These are phyloP conservation scores for Thamnophis sirtalis DNA, from an alignment of 2,113 vertebrate species.

Conservation along the genomic window DNA sequence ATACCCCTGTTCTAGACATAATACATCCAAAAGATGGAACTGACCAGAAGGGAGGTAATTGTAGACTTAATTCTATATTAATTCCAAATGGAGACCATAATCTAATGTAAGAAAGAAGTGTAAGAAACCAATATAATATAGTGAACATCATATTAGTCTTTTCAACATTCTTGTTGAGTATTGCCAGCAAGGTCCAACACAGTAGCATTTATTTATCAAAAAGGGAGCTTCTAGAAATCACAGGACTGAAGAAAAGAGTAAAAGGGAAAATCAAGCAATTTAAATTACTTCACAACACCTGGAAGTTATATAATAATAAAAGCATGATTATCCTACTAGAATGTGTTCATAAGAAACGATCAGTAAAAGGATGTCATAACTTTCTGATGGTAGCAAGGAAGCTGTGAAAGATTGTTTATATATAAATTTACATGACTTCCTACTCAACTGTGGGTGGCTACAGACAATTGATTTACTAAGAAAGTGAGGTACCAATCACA, in stretches of 20 bases:
- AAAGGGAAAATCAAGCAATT: neutral
- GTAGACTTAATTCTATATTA: neutral
- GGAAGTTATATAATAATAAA: neutral
- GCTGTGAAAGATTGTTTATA: neutral
- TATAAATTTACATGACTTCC: neutral
- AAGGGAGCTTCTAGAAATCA: neutral
- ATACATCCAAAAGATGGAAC: neutral
- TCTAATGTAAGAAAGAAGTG: neutral
- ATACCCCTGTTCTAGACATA: neutral
- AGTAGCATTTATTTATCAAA: neutral
- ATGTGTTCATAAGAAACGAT: neutral
- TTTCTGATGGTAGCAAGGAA: neutral
- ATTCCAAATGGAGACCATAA: neutral
- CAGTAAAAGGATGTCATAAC: neutral
- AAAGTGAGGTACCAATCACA: neutral
- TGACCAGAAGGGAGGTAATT: neutral
- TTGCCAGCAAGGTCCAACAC: neutral
- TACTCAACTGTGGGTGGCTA: neutral
- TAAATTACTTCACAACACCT: neutral
- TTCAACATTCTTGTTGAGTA: neutral
- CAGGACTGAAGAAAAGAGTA: neutral
- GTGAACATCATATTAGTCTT: neutral
- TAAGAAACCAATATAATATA: neutral
- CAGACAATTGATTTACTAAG: neutral
- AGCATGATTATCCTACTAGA: neutral